Base-by-base conservation (phyloP, 2,113 vertebrate genomes). In the Heliornis fulica region DNA sequence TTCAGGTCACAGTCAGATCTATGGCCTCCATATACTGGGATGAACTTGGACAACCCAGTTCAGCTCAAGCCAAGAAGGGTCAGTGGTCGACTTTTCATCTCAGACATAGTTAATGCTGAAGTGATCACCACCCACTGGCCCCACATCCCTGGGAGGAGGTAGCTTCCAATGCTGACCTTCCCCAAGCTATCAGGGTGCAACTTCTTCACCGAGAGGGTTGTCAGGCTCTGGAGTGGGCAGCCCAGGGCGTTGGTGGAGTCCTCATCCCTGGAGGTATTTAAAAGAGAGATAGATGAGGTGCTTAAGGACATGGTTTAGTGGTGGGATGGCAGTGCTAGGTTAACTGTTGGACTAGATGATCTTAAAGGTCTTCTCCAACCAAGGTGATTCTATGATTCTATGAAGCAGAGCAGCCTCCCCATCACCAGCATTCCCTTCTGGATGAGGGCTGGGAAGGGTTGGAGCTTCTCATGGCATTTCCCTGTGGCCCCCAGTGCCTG, bases 341-440 rank as follows among this genome's bases (percentile, higher is more conserved):
- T n/a, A n/a, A n/a, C n/a, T n/a, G n/a, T n/a, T n/a, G n/a, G n/a
- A n/a, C n/a, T n/a, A n/a, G n/a, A n/a, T n/a, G n/a, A n/a, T n/a
- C n/a, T n/a, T n/a, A n/a, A n/a, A n/a, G n/a, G n/a, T n/a, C n/a
- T n/a, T n/a, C n/a, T n/a, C n/a, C n/a, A n/a, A n/a, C n/a, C n/a
- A n/a, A n/a, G n/a, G n/a, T n/a, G n/a, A n/a, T n/a, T n/a, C n/a
- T n/a, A n/a, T n/a, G n/a, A n/a, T n/a, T n/a, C n/a, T n/a, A n/a
- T n/a, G n/a, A 14, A 17, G 34, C 38, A 32, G 48, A 53, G 72
- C 29, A 23, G n/a, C 34, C 48, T 16, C 68, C 65, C 19, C 31
- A 13, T 7, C 1, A 1, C 11, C 18, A 36, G 34, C 34, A 19
- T 76, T 56, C 20, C 77, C 7, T 2, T 4, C 1, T 0, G 13